Base-by-base conservation (phyloP, 2,797 vertebrate species). In the Neosilurus hyrtlii region DNA sequence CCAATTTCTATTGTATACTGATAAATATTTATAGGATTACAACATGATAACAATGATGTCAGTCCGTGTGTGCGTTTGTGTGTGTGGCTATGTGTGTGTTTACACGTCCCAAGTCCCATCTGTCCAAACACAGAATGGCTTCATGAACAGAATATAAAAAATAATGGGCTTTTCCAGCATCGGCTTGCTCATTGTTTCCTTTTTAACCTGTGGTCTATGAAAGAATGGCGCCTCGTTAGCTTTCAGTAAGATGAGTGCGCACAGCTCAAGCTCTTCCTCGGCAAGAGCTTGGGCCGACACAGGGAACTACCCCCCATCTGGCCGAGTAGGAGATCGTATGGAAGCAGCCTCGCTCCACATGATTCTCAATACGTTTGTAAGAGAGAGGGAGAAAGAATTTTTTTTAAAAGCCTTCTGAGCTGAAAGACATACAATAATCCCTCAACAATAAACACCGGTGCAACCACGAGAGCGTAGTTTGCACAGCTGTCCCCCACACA, bases 401-500 rank as follows among this genome's bases (percentile, higher is more conserved):
- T 43, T 43, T 43, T 43, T 43, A 82, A 82, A 84, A 72, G 30
- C 30, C 30, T 57, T 85, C 82, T 80, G 83, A 86, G 71, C 86
- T 86, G 83, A 85, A 86, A 83, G 85, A 86, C 84, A 20, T 82
- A 82, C 84, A 76, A 81, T 90, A 90, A 90, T 90, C 89, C 90
- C 89, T 87, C 72, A 87, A 89, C 90, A 90, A 90, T 90, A 90
- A 90, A 90, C 87, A 89, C 85, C 82, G 83, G 86, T 88, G 82
- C 79, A 87, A 89, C 84, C 79, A 77, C 79, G 72, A 89, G 86
- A 87, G 85, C 70, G 80, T 51, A 87, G 91, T 91, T 90, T 91
- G 88, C 89, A 86, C 91, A 92, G 91, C 91, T 92, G 92, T 85
- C 84, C 81, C 77, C 49, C 84, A 88, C 85, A 89, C 86, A 87